phyloP scores from a whole-genome alignment of 2,888 invertebrate species.

The Phyllotreta striolata region DNA sequence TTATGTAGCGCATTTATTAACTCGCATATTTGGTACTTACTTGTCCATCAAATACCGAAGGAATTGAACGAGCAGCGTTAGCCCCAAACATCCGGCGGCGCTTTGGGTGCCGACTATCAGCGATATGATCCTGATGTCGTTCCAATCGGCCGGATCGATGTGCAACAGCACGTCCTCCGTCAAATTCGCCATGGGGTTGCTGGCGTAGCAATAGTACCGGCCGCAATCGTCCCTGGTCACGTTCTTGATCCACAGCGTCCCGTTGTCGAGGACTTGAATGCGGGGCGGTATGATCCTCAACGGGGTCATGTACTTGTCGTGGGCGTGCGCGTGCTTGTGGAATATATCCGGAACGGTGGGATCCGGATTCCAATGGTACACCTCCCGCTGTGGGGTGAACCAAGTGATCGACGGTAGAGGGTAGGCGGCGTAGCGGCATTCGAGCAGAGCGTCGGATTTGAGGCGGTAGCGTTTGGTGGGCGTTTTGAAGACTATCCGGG shows the following conservation, averaged over 20 bases:
- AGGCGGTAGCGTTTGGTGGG: constrained; percentile 71
- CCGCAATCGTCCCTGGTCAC: constrained; percentile 84
- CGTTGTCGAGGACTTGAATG: constrained; percentile 70
- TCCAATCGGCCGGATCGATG: constrained; percentile 86
- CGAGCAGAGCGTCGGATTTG: constrained; percentile 73
- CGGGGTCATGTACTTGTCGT: constrained; percentile 64
- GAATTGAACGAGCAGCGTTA: constrained; percentile 82
- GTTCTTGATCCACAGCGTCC: constrained; percentile 56
- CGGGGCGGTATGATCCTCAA: constrained; percentile 62
- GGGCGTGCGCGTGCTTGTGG: constrained; percentile 71
- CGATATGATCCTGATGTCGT: constrained; percentile 84
- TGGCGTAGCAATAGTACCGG: constrained; percentile 83
- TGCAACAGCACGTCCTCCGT: constrained; percentile 79
- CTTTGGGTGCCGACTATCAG: constrained; percentile 82
- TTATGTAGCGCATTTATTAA: no score
- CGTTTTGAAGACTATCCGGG: constrained; percentile 68
- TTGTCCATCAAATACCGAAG: constrained; percentile 74
- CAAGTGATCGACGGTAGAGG: constrained; percentile 84
- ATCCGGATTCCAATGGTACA: constrained; percentile 82
- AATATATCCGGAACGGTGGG: constrained; percentile 71
- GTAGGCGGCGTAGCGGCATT: constrained; percentile 76
- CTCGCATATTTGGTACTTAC: constrained; percentile 65
- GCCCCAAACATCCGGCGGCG: constrained; percentile 79
- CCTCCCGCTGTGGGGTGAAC: constrained; percentile 79
- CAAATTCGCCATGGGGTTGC: constrained; percentile 82